These are phyloP conservation scores for Tretioscincus oriximinensis DNA, from an alignment of 2,113 vertebrate species.

Conservation along the genomic window DNA sequence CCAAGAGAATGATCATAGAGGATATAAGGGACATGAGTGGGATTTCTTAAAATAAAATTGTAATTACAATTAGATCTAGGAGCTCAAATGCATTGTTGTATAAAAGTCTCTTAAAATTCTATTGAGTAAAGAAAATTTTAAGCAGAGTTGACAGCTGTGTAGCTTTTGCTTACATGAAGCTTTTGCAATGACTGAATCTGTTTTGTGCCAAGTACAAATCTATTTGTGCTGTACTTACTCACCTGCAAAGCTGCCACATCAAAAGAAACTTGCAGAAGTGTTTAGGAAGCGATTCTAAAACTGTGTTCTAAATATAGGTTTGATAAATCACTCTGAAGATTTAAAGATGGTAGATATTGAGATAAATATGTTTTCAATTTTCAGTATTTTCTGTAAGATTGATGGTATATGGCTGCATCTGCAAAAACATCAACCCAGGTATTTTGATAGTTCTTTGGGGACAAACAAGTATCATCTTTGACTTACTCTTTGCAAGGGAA, in stretches of 20 bases:
- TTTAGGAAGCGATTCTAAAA: not conserved
- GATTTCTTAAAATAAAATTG: not conserved
- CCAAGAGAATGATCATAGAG: not conserved
- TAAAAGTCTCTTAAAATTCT: rapidly evolving
- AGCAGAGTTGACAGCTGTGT: not conserved
- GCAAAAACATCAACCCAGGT: not conserved
- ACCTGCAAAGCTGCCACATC: not conserved
- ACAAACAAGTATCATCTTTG: not conserved
- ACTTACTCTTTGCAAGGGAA: not conserved
- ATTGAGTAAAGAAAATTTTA: not conserved
- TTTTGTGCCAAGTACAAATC: slow-evolving; percentile 9
- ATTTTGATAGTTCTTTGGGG: not conserved
- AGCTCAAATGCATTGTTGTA: rapidly evolving
- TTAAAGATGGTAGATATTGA: not conserved
- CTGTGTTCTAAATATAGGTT: not conserved
- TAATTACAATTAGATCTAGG: not conserved
- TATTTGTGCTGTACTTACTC: slow-evolving; percentile 5
- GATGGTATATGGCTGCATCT: not conserved
- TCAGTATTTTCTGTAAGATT: not conserved
- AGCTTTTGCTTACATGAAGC: rapidly evolving
- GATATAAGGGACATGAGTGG: not conserved
- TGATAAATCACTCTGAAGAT: not conserved
- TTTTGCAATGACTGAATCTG: not conserved
- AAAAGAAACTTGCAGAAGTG: slow-evolving; percentile 3
- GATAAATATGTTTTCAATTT: not conserved